Evolutionary conservation across 2,797 vertebrate genomes (phyloP).

Genomic region (Ara ararauna): DNA sequence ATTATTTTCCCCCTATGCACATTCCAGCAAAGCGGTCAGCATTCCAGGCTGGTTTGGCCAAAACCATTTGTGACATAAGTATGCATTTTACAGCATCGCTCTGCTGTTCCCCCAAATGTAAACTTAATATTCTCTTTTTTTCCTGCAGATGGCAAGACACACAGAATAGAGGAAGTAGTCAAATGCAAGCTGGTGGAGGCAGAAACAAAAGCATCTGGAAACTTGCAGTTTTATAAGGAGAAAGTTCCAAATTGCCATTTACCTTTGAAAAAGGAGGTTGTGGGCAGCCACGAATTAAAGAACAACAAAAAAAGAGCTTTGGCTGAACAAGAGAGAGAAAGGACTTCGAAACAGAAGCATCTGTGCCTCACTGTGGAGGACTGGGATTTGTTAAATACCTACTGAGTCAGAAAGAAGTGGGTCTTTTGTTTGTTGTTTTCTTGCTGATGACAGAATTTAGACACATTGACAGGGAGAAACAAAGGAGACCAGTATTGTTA

Average conservation of each 20-base stretch:
- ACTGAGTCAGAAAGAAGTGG: conserved; percentile 78
- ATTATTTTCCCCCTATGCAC: neutral
- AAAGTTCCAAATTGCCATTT: conserved; percentile 59
- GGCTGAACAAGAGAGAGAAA: conserved; percentile 67
- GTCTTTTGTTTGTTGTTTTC: conserved; percentile 53
- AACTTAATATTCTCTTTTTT: neutral
- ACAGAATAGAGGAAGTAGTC: conserved; percentile 37
- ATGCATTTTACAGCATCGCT: neutral
- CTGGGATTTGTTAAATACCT: conserved; percentile 89
- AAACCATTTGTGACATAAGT: neutral
- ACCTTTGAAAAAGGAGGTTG: conserved; percentile 48
- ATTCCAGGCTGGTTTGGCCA: neutral
- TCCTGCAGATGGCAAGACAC: conserved; percentile 82
- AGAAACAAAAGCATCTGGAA: conserved; percentile 65
- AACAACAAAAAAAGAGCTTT: conserved; percentile 80
- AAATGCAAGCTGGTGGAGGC: conserved; percentile 40
- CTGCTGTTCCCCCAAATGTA: neutral
- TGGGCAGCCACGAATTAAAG: conserved; percentile 48
- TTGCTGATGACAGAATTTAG: conserved; percentile 55
- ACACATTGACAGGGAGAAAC: neutral
- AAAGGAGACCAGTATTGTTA: conserved; percentile 12
- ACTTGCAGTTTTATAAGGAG: conserved; percentile 88
- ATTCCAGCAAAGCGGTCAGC: neutral
- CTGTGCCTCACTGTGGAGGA: conserved; percentile 84
- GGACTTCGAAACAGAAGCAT: conserved; percentile 79